Conservation (phyloP, 2,113 vertebrate genomes). For the Pseudorhombus dupliciocellatus region DNA sequence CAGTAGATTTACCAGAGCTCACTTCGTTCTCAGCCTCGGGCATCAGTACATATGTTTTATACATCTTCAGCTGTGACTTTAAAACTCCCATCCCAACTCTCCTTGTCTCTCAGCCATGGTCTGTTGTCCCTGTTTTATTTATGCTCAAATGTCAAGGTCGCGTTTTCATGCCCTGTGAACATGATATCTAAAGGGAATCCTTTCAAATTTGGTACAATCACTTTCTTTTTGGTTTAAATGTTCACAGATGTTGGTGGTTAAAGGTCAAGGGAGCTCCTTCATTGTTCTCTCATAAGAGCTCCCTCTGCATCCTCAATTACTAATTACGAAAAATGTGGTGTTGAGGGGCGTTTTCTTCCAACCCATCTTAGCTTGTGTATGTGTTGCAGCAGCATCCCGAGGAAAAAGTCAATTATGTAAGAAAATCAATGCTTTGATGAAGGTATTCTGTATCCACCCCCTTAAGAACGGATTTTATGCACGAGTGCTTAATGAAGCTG, state of each 20-base stretch:
- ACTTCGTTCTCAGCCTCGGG: background rate
- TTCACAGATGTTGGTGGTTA: no score
- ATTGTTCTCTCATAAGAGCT: background rate
- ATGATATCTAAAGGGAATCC: no score
- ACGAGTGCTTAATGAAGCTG: constrained; percentile 53
- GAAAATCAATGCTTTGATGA: constrained; percentile 65
- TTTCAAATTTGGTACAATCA: no score
- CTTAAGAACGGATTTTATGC: constrained; percentile 66
- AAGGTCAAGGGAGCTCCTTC: background rate
- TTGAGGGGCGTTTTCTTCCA: constrained; percentile 12
- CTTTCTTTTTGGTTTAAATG: no score
- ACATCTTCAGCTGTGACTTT: background rate
- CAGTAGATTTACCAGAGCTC: constrained; percentile 4
- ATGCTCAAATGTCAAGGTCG: no score
- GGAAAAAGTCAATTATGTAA: constrained; percentile 60
- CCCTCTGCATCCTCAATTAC: background rate
- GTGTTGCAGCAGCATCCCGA: constrained; percentile 27
- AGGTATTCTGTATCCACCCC: constrained; percentile 56
- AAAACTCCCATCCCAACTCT: background rate
- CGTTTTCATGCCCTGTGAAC: no score
- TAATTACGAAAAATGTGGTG: constrained; percentile 51
- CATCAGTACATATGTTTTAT: constrained; percentile 6
- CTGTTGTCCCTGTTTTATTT: background rate
- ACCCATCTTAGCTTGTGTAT: constrained; percentile 8
- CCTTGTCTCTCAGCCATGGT: background rate